Evolutionary conservation across 2,888 invertebrate genomes (phyloP).

Genomic region (Spodoptera picta): DNA sequence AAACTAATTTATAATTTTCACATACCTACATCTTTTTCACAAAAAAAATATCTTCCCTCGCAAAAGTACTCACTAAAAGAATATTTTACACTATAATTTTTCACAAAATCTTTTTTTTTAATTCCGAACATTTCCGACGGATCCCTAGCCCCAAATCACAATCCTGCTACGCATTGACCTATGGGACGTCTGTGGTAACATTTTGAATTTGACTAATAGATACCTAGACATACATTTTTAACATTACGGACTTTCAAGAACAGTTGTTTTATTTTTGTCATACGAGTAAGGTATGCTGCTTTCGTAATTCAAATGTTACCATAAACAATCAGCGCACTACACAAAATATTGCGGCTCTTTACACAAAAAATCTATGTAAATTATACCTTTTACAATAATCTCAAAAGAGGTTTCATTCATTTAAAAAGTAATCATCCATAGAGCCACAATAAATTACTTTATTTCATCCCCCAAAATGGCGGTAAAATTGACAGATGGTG

Average conservation of each 20-base stretch:
- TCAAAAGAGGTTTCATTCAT: no score
- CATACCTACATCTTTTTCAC: no score
- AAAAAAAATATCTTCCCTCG: background rate
- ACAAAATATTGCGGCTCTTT: conserved; percentile 10
- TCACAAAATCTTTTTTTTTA: conserved; percentile 13
- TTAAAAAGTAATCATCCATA: conserved; percentile 1
- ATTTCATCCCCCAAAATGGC: conserved; percentile 11
- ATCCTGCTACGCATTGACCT: background rate
- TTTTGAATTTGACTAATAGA: no score
- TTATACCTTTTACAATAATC: no score
- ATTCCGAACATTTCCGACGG: conserved; percentile 8
- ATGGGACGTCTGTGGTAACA: no score
- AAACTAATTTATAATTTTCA: conserved; percentile 7
- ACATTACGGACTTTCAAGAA: no score
- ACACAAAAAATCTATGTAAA: background rate
- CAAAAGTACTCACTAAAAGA: conserved; percentile 22
- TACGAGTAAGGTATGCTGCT: no score
- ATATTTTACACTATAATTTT: conserved; percentile 30
- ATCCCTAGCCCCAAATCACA: conserved; percentile 31
- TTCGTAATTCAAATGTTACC: no score
- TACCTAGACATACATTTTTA: no score
- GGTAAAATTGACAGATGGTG: conserved; percentile 51
- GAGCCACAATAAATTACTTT: conserved; percentile 13
- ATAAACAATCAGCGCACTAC: no score
- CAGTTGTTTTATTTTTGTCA: no score